Percentiles rank a stretch among this genome's conserved stretches.
Evolutionary conservation across 37 sponge, comb jelly and placozoan species (phyloP).

Genomic region (Crambe crambe): DNA sequence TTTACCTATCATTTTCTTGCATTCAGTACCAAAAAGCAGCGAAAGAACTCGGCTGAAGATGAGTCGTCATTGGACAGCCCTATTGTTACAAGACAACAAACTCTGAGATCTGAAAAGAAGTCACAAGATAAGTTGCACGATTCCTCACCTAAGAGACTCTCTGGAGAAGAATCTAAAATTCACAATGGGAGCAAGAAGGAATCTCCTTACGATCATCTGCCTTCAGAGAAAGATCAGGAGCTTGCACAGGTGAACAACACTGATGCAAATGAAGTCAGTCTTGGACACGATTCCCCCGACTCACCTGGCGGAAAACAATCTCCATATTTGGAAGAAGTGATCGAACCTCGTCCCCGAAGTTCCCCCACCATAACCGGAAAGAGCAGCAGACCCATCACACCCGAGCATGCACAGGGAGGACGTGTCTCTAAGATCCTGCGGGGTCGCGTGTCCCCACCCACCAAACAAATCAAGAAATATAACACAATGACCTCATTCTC

Average conservation of each 20-base stretch:
- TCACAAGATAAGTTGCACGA: too few relatives aligned
- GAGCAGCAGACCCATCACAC: constrained; percentile 2
- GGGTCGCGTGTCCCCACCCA: not conserved
- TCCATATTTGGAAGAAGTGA: not conserved
- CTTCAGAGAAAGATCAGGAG: not conserved
- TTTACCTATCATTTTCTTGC: too few relatives aligned
- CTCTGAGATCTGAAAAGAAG: too few relatives aligned
- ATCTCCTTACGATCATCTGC: not conserved
- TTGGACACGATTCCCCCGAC: not conserved
- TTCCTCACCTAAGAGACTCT: too few relatives aligned
- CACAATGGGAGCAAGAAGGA: not conserved
- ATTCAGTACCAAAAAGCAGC: too few relatives aligned
- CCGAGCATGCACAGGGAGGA: constrained; percentile 4
- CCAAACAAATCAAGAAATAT: not conserved
- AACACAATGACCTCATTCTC: not conserved
- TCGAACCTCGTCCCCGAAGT: constrained; percentile 20
- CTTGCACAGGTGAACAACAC: not conserved
- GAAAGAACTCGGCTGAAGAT: too few relatives aligned
- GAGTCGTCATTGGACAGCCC: too few relatives aligned
- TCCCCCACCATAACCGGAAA: constrained; percentile 4
- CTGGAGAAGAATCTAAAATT: not conserved
- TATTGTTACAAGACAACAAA: too few relatives aligned
- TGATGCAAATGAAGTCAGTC: not conserved
- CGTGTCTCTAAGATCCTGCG: not conserved
- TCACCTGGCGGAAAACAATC: not conserved